Evolutionary conservation across 2,797 vertebrate species (phyloP), one percentile per base, ranked within the genome.

Genomic region (Rhinophrynus dorsalis): DNA sequence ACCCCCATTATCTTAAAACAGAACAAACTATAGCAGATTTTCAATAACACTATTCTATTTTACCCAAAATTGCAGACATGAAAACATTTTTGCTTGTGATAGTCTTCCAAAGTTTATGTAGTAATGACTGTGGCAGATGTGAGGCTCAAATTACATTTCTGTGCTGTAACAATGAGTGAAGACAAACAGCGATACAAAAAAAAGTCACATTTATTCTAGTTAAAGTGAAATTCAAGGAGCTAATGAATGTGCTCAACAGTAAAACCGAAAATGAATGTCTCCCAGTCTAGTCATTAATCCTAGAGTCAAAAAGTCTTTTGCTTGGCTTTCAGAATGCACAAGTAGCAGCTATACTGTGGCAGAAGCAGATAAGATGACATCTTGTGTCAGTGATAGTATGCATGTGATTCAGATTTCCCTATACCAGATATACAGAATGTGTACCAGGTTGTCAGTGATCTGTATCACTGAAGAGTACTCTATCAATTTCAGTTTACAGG

Each of bases 241-340:
- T 69, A 68, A 68, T 68, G 17, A n/a, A 13, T 60, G 35, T 61
- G 35, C 61, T 60, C 47, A 52, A 24, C 47, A 42, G 26, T 13
- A 44, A 69, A 24, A 13, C 57, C 7, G 56, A 54, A 69, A 69
- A 48, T 17, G 42, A 60, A 69, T 61, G 57, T 61, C 61, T 51
- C 66, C 55, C 55, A 23, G 47, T 60, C 30, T 54, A 45, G 57
- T 42, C 57, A 61, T 69, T 69, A 52, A 60, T 69, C 47, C 56
- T 30, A 15, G 6, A 69, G 47, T 27, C 57, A 38, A 26, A 35
- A 50, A 45, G 38, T 12, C 45, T 52, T 38, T 60, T 51, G 45
- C 37, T 30, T 67, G 50, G 27, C 23, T n/a, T 23, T 33, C 6
- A 35, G 29, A 57, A 67, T 67, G 26, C 33, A 32, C 2, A 18